These are phyloP conservation scores for Kryptolebias marmoratus DNA, from an alignment of 2,113 vertebrate genomes.

Conservation along the genomic window DNA sequence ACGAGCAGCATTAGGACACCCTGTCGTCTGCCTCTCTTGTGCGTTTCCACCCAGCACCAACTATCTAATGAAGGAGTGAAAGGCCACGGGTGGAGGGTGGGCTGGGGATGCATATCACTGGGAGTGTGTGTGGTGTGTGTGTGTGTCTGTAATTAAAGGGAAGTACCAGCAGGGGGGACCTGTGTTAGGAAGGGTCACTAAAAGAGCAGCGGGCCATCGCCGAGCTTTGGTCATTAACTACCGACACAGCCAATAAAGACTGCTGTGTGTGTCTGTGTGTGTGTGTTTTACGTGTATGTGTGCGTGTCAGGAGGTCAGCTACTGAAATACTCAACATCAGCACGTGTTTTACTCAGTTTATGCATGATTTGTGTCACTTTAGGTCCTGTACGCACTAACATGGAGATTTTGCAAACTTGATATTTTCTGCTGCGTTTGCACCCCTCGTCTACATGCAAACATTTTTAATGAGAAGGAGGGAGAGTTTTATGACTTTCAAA, in stretches of 20 bases:
- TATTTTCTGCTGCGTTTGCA: too few species aligned
- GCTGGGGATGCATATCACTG: conserved; percentile 38
- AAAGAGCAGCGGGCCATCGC: conserved; percentile 72
- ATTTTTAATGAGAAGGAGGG: too few species aligned
- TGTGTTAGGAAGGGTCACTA: conserved; percentile 73
- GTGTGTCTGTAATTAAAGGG: conserved; percentile 72
- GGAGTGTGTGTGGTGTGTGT: conserved; percentile 28
- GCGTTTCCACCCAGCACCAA: conserved; percentile 66
- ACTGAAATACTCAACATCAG: conserved; percentile 39
- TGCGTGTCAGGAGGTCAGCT: conserved; percentile 33
- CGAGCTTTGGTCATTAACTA: conserved; percentile 75
- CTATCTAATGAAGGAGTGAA: conserved; percentile 75
- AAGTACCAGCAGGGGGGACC: conserved; percentile 67
- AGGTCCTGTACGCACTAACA: too few species aligned
- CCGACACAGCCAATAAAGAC: conserved; percentile 55
- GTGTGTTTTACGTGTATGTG: conserved; percentile 13
- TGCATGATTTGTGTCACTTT: conserved; percentile 17
- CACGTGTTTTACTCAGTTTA: conserved; percentile 27
- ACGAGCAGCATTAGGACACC: conserved; percentile 42
- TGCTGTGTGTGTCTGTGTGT: conserved; percentile 26
- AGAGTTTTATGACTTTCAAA: too few species aligned
- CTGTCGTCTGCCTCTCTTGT: conserved; percentile 57
- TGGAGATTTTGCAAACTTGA: too few species aligned
- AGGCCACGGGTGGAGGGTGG: conserved; percentile 64
- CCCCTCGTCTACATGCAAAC: too few species aligned